Percentiles rank a stretch among this genome's conserved stretches.
These are phyloP conservation scores for Poecilus cupreus DNA, from an alignment of 2,888 invertebrate species.

Conservation along the genomic window DNA sequence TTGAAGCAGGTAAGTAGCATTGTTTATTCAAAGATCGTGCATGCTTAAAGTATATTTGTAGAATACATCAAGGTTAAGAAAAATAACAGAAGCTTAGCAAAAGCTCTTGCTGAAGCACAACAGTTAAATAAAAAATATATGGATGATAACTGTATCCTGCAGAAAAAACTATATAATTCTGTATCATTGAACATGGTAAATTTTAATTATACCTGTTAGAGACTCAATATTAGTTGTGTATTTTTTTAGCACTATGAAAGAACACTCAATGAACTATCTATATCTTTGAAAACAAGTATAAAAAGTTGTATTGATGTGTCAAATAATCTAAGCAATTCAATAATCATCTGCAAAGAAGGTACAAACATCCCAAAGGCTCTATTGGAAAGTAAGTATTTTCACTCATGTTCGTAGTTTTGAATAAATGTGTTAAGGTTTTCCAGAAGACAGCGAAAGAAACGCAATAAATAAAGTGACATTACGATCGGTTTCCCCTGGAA, in stretches of 20 bases:
- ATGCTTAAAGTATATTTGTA: background rate
- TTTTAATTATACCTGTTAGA: background rate
- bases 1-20: background rate
- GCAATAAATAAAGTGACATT: background rate
- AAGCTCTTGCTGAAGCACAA: slow-evolving; percentile 22
- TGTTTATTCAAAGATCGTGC: background rate
- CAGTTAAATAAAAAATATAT: slow-evolving; percentile 2
- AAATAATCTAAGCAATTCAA: background rate
- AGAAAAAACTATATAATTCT: slow-evolving; percentile 27
- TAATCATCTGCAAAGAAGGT: background rate
- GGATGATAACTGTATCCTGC: slow-evolving; percentile 26
- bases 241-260: slow-evolving; percentile 6
- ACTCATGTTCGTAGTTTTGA: background rate
- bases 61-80: slow-evolving; percentile 34
- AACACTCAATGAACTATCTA: background rate
- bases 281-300: background rate
- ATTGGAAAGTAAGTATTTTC: slow-evolving; percentile 2
- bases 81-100: slow-evolving; percentile 37
- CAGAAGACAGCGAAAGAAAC: background rate
- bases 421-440: background rate
- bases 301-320: background rate
- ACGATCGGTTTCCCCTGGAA: slow-evolving; percentile 15
- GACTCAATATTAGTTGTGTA: background rate
- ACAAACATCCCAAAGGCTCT: background rate
- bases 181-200: slow-evolving; percentile 23